Evolutionary conservation across 2,113 vertebrate species (phyloP).

Genomic region (Ophiodon elongatus): DNA sequence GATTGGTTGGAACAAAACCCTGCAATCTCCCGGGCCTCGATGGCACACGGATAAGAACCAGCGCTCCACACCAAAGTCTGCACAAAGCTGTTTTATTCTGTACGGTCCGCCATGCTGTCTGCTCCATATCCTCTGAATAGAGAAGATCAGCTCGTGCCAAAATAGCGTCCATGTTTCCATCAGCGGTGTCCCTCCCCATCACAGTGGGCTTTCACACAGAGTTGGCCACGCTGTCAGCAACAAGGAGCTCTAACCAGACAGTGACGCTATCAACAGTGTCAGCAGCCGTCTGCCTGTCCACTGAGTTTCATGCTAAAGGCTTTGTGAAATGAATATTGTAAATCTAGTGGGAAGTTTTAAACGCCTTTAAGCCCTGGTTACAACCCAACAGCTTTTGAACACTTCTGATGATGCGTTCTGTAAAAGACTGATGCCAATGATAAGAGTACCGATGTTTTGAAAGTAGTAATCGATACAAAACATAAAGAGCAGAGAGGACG

Average conservation of each 20-base stretch:
- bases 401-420: constrained; percentile 17
- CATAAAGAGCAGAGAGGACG: not conserved
- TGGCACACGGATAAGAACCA: constrained; percentile 18
- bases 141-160: constrained; percentile 39
- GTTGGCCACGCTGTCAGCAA: constrained; percentile 65
- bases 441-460: not conserved
- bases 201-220: constrained; percentile 53
- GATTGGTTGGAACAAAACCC: constrained; percentile 53
- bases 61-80: constrained; percentile 29
- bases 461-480: not conserved
- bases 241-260: constrained; percentile 52
- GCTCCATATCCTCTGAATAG: constrained; percentile 47
- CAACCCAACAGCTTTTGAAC: constrained; percentile 18
- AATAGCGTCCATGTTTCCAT: constrained; percentile 60
- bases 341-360: constrained; percentile 46
- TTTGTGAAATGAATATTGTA: constrained; percentile 45
- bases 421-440: not conserved
- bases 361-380: constrained; percentile 21
- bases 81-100: constrained; percentile 33
- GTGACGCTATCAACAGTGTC: constrained; percentile 39
- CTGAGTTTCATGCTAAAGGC: constrained; percentile 58
- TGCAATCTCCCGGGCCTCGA: constrained; percentile 33
- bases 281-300: constrained; percentile 53
- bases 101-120: not conserved
- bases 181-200: constrained; percentile 46